Evolutionary conservation across 37 sponge, comb jelly and placozoan genomes (phyloP).

Genomic region (Axinella damicornis): DNA sequence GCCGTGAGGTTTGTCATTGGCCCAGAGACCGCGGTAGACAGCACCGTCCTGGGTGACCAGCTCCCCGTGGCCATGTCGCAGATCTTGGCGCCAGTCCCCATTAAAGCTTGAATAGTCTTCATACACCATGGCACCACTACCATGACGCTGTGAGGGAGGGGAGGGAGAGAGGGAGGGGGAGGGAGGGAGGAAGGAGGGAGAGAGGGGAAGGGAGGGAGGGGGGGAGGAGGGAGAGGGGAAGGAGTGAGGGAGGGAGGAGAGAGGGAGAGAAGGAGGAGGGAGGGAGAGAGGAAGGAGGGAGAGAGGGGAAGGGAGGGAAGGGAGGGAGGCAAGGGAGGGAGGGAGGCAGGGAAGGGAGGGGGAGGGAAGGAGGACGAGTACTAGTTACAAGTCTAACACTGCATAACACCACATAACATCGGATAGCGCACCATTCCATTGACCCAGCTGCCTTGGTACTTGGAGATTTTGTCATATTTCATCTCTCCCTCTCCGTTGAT

Average conservation of each 20-base stretch:
- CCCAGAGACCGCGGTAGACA: slow-evolving; percentile 83
- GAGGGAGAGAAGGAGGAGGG: no score
- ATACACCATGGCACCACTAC: slow-evolving; percentile 80
- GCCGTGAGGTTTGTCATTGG: slow-evolving; percentile 68
- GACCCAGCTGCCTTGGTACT: slow-evolving; percentile 85
- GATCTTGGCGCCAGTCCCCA: slow-evolving; percentile 82
- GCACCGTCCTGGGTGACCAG: slow-evolving; percentile 62
- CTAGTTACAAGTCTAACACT: no score
- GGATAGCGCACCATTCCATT: slow-evolving; percentile 55
- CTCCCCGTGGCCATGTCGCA: slow-evolving; percentile 88
- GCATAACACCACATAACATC: no score
- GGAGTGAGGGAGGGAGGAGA: no score
- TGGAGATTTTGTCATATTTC: slow-evolving; percentile 61
- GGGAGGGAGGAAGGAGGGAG: neutral
- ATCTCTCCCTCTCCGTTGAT: slow-evolving; percentile 90
- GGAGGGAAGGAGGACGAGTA: neutral
- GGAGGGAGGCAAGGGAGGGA: no score
- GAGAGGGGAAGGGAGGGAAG: no score
- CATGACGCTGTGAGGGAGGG: slow-evolving; percentile 68
- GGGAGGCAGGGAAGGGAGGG: no score
- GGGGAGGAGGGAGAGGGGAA: neutral
- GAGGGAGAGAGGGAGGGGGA: no score
- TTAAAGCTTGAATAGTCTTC: slow-evolving; percentile 71
- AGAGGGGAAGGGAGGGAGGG: neutral
- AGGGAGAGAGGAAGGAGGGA: no score